phyloP scores from a whole-genome alignment of 2,797 vertebrate genomes.

The Lycodopsis pacificus region DNA sequence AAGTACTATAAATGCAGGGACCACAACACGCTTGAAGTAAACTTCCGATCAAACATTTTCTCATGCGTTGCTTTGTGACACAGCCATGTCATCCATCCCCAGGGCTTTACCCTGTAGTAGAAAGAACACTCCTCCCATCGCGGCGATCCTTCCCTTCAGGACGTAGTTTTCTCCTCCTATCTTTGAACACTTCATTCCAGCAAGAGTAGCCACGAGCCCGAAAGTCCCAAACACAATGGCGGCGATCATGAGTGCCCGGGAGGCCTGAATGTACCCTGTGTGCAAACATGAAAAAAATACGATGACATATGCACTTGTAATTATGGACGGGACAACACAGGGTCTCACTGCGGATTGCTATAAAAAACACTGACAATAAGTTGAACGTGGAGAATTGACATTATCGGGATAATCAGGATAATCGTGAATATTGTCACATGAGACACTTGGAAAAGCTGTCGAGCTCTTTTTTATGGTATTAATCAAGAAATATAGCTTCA shows the following conservation, averaged over 20 bases:
- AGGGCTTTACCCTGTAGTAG: slow-evolving; percentile 86
- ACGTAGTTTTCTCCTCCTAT: slow-evolving; percentile 83
- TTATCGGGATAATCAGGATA: neutral
- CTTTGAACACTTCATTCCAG: slow-evolving; percentile 89
- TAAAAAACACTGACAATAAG: neutral
- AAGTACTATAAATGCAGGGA: neutral
- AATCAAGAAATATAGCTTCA: neutral
- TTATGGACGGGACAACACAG: neutral
- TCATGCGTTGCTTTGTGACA: neutral
- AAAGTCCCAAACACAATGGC: slow-evolving; percentile 87
- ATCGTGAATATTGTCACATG: neutral
- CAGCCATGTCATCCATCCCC: neutral
- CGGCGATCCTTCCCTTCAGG: slow-evolving; percentile 86
- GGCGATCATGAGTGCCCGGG: slow-evolving; percentile 90
- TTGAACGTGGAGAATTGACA: neutral
- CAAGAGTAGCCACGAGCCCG: slow-evolving; percentile 81
- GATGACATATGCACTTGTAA: neutral
- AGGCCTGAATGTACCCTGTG: slow-evolving; percentile 91
- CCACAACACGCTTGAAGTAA: neutral
- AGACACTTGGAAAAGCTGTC: neutral
- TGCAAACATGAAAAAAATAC: slow-evolving; percentile 24
- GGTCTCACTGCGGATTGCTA: neutral
- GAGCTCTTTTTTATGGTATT: neutral
- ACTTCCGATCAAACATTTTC: neutral
- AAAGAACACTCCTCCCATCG: slow-evolving; percentile 84